Conservation (phyloP, 2,113 vertebrate genomes). For the Clarias magur region DNA sequence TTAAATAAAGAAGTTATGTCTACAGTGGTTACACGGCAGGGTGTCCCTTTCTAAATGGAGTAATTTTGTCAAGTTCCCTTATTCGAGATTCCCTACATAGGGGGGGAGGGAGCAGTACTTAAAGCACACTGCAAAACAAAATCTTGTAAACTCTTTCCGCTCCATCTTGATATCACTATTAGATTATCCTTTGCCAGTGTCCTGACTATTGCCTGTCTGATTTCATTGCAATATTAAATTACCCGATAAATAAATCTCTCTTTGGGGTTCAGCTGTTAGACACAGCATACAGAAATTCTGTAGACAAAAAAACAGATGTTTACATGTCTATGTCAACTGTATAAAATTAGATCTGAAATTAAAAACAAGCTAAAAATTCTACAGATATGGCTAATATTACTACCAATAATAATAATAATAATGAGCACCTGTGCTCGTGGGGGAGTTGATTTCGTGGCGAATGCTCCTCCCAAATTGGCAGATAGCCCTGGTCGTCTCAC, state of each 20-base stretch:
- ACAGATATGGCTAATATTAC: neutral
- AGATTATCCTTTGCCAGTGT: neutral
- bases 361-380: neutral
- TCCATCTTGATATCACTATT: neutral
- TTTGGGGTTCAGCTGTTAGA: neutral
- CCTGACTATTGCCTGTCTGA: neutral
- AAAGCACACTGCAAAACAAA: neutral
- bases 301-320: neutral
- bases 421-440: constrained; percentile 90
- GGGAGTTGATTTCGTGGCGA: constrained; percentile 97
- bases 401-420: neutral
- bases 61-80: too few species aligned
- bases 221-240: neutral
- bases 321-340: neutral
- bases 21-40: too few species aligned
- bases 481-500: constrained; percentile 87
- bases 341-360: neutral
- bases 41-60: too few species aligned
- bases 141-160: neutral
- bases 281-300: neutral
- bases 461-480: constrained; percentile 91
- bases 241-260: neutral
- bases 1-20: too few species aligned
- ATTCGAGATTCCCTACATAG: too few species aligned
- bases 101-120: too few species aligned